A percentile compares a stretch with the other conserved stretches of the same genome.
Conservation (phyloP, 2,113 vertebrate genomes). For the Campylorhamphus procurvoides region DNA sequence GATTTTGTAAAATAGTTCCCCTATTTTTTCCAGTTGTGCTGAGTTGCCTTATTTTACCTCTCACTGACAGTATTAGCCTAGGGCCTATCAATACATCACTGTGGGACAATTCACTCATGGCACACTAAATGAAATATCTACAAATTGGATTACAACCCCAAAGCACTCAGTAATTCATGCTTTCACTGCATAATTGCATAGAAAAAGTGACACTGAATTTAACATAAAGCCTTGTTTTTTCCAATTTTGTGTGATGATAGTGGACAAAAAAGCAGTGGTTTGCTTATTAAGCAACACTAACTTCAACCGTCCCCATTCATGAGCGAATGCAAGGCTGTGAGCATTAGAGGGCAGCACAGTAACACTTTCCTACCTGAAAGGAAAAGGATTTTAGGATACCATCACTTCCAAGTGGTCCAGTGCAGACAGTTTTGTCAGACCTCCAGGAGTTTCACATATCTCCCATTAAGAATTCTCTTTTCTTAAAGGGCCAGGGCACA, state of each 20-base stretch:
- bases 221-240: neutral
- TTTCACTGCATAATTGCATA: neutral
- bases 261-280: neutral
- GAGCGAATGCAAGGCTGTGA: neutral
- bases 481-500: neutral
- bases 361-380: constrained; percentile 27
- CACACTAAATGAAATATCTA: constrained; percentile 37
- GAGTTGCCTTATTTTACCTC: neutral
- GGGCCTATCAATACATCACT: neutral
- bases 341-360: constrained; percentile 73
- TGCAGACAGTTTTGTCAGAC: neutral
- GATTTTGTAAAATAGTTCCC: neutral
- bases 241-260: neutral
- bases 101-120: neutral
- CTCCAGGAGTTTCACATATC: rapidly evolving
- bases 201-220: neutral
- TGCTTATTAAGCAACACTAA: neutral
- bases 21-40: neutral
- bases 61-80: neutral
- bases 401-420: neutral
- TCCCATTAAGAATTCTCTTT: neutral
- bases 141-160: constrained; percentile 7
- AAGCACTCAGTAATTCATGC: constrained; percentile 2
- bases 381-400: neutral
- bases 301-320: neutral